A percentile compares a stretch with the other conserved stretches of the same genome.
phyloP scores from a whole-genome alignment of 2,113 vertebrate genomes.

The Ictalurus punctatus region DNA sequence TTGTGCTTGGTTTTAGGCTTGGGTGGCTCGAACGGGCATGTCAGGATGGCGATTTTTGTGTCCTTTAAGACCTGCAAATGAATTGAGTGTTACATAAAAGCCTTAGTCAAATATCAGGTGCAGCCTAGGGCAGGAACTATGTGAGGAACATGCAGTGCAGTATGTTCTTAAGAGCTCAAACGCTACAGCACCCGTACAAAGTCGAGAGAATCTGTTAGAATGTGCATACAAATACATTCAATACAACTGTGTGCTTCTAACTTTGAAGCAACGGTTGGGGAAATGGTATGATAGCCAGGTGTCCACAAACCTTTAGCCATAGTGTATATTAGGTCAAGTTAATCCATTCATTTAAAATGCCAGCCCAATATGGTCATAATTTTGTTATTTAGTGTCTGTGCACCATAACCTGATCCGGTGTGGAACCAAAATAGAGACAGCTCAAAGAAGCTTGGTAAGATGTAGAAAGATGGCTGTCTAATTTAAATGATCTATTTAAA shows the following conservation, averaged over 20 bases:
- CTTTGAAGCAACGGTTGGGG: neutral
- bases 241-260: neutral
- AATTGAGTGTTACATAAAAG: neutral
- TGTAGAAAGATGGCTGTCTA: neutral
- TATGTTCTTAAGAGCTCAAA: neutral
- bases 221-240: neutral
- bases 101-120: neutral
- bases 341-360: neutral
- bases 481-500: neutral
- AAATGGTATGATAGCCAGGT: neutral
- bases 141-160: neutral
- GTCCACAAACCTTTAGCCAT: neutral
- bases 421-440: neutral
- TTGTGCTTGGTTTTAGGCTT: conserved; percentile 99
- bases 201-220: neutral
- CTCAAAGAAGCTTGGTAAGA: neutral
- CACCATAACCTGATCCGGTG: neutral
- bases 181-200: neutral
- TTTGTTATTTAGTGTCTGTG: neutral
- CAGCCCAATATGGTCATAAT: neutral
- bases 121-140: neutral
- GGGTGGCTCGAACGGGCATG: conserved; percentile 95
- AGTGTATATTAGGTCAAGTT: neutral
- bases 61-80: conserved; percentile 79
- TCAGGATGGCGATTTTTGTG: conserved; percentile 94